Percentiles rank a stretch among this genome's conserved stretches.
These are phyloP conservation scores for Meteorus colon DNA, from an alignment of 2,888 invertebrate species.

Conservation along the genomic window DNA sequence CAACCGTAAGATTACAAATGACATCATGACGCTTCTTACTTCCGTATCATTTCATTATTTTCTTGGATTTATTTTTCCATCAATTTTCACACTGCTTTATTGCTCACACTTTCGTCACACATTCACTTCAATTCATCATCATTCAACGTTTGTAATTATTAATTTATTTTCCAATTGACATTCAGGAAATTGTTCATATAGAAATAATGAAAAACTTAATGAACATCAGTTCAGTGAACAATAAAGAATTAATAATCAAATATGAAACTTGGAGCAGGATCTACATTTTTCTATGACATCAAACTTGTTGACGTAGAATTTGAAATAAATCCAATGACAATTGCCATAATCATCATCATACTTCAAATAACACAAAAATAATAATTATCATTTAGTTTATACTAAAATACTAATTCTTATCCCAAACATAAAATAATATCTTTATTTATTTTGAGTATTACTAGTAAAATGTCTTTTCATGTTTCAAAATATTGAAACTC, in stretches of 20 bases:
- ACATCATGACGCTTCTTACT: conserved; percentile 56
- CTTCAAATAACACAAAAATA: no score
- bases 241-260: no score
- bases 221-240: no score
- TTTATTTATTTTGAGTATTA: conserved; percentile 39
- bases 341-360: no score
- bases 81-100: conserved; percentile 56
- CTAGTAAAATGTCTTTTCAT: conserved; percentile 40
- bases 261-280: no score
- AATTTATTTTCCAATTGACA: no score
- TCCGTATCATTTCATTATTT: conserved; percentile 57
- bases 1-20: conserved; percentile 62
- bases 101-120: conserved; percentile 48
- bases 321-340: no score
- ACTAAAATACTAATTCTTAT: not conserved
- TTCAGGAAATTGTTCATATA: no score
- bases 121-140: not conserved
- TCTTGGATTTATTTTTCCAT: conserved; percentile 55
- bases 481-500: conserved; percentile 47
- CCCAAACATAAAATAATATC: conserved; percentile 25
- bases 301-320: no score
- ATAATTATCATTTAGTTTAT: no score
- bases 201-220: no score
- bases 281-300: no score
- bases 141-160: not conserved